phyloP scores from a whole-genome alignment of 2,888 invertebrate species.

The Diloba caeruleocephala region DNA sequence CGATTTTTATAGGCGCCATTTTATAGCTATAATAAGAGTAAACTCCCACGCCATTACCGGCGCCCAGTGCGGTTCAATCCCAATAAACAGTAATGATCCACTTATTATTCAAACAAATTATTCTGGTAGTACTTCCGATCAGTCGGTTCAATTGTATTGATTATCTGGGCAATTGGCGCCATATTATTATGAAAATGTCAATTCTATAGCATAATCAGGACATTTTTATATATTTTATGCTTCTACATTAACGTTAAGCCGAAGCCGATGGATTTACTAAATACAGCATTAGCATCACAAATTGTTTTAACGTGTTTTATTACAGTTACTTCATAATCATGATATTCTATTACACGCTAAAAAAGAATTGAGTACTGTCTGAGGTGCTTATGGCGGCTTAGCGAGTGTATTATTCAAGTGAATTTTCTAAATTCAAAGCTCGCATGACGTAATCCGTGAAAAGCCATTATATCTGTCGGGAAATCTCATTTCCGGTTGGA shows the following conservation, averaged over 20 bases:
- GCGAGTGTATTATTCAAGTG: slow-evolving; percentile 66
- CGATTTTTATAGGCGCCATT: slow-evolving; percentile 34
- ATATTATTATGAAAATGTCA: slow-evolving; percentile 17
- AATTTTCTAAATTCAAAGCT: slow-evolving; percentile 70
- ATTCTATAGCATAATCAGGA: slow-evolving; percentile 21
- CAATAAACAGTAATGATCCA: slow-evolving; percentile 49
- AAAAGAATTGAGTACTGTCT: slow-evolving; percentile 36
- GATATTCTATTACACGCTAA: slow-evolving; percentile 14
- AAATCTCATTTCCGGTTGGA: slow-evolving; percentile 86
- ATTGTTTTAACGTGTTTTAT: neutral
- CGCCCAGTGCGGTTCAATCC: slow-evolving; percentile 32
- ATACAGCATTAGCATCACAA: too few species aligned
- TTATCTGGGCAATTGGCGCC: slow-evolving; percentile 16
- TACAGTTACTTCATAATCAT: slow-evolving; percentile 1
- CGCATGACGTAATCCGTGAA: slow-evolving; percentile 79
- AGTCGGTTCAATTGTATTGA: slow-evolving; percentile 26
- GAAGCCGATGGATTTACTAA: too few species aligned
- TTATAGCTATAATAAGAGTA: slow-evolving; percentile 31
- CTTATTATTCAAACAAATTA: slow-evolving; percentile 44
- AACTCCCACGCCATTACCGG: slow-evolving; percentile 19
- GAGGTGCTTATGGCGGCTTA: slow-evolving; percentile 38
- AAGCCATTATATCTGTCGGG: slow-evolving; percentile 84
- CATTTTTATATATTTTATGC: too few species aligned
- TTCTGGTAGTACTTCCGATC: slow-evolving; percentile 37
- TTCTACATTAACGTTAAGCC: too few species aligned